Percentiles rank a stretch among this genome's conserved stretches.
These are phyloP conservation scores for Virgularia gustaviana DNA, from an alignment of 92 coral and sea anemone species.

Conservation along the genomic window DNA sequence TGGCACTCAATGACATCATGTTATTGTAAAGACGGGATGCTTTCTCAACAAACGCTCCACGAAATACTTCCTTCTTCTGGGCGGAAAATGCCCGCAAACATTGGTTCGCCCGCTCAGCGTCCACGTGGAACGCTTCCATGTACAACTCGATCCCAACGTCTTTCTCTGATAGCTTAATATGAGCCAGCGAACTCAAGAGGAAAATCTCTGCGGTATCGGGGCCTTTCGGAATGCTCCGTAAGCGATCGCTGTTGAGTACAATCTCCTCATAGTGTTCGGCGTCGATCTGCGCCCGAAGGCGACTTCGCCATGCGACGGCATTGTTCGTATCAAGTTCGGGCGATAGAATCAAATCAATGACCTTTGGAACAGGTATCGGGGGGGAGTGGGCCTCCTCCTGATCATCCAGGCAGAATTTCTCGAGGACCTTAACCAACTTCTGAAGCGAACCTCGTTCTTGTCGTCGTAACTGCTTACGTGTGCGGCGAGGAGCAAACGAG, in stretches of 20 bases:
- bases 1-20: constrained; percentile 24
- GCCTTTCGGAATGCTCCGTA: constrained; percentile 12
- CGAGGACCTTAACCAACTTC: constrained; percentile 19
- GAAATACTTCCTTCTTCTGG: constrained; percentile 3
- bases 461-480: constrained; percentile 59
- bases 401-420: constrained; percentile 7
- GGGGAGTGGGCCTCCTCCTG: too few relatives aligned
- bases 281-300: constrained; percentile 24
- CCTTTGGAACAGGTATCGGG: constrained; percentile 7
- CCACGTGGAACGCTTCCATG: constrained; percentile 10
- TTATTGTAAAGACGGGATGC: constrained; percentile 29
- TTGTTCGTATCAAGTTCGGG: constrained; percentile 36
- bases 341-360: constrained; percentile 14
- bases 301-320: constrained; percentile 33
- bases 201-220: constrained; percentile 13
- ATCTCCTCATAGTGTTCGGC: constrained; percentile 26
- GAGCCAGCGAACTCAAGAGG: constrained; percentile 34
- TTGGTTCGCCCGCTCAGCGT: constrained; percentile 11
- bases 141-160: constrained; percentile 22
- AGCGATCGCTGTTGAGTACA: constrained; percentile 28
- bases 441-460: constrained; percentile 2
- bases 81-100: constrained; percentile 3
- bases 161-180: constrained; percentile 8
- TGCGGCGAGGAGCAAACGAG: constrained; percentile 67
- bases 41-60: constrained; percentile 14